A percentile compares a stretch with the other conserved stretches of the same genome.
Conservation (phyloP, 2,888 invertebrate genomes). For the Seira ritae region DNA sequence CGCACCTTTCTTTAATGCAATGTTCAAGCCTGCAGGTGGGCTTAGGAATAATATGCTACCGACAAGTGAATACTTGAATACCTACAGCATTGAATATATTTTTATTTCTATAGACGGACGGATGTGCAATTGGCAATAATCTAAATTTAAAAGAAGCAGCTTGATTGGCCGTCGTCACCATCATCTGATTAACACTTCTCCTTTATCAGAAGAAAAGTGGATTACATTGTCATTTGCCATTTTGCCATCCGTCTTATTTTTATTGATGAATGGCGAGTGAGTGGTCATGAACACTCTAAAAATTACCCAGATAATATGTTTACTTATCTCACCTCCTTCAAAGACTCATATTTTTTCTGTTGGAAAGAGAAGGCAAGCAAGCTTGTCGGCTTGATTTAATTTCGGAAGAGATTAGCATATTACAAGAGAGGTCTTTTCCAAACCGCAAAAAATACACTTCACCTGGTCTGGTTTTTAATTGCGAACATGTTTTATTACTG, state of each 20-base stretch:
- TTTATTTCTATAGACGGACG: neutral
- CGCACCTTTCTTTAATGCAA: neutral
- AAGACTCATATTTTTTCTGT: slow-evolving; percentile 17
- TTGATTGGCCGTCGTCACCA: slow-evolving; percentile 13
- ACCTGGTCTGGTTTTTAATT: slow-evolving; percentile 53
- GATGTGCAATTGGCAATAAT: neutral
- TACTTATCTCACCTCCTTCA: neutral
- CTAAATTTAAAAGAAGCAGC: neutral
- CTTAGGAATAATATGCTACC: too few species aligned
- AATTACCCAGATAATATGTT: neutral
- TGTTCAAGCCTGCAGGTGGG: neutral
- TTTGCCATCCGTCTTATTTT: too few species aligned
- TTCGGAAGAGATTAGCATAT: neutral
- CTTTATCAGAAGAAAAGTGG: neutral
- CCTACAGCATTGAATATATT: too few species aligned
- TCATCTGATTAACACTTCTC: slow-evolving; percentile 12
- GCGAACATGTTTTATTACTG: too few species aligned
- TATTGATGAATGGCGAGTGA: neutral
- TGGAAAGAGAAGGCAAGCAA: slow-evolving; percentile 55
- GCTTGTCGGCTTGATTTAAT: too few species aligned
- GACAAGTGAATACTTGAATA: too few species aligned
- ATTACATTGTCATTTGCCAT: slow-evolving; percentile 3
- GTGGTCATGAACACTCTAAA: too few species aligned
- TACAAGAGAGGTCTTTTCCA: slow-evolving; percentile 21
- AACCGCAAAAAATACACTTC: slow-evolving; percentile 24